Percentiles rank a stretch among this genome's conserved stretches.
These are phyloP conservation scores for Channa striata DNA, from an alignment of 2,797 vertebrate species.

Conservation along the genomic window DNA sequence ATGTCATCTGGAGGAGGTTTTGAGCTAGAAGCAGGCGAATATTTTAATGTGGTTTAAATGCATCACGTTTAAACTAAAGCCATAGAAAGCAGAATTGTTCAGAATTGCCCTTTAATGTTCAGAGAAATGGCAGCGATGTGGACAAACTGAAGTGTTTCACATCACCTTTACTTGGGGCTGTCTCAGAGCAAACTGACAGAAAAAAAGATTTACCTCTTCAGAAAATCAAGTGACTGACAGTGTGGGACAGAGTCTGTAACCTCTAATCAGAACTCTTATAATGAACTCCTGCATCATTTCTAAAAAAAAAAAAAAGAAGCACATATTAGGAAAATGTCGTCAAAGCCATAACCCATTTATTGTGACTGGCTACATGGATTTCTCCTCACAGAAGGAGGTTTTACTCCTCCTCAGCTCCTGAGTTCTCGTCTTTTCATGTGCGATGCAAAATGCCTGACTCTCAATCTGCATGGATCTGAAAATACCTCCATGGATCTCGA, in stretches of 20 bases:
- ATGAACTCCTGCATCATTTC: background rate
- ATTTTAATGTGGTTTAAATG: too few species aligned
- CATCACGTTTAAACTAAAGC: too few species aligned
- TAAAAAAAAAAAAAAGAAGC: background rate
- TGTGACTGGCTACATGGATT: too few species aligned
- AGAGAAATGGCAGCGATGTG: conserved; percentile 37
- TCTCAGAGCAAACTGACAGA: background rate
- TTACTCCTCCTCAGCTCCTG: conserved; percentile 17
- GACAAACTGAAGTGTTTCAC: conserved; percentile 24
- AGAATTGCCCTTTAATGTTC: conserved; percentile 12
- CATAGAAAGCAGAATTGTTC: too few species aligned
- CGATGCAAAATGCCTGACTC: conserved; percentile 23
- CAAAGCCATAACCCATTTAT: conserved; percentile 61
- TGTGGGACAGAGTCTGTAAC: background rate
- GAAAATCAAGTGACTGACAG: background rate
- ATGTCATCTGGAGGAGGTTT: too few species aligned
- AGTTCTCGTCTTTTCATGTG: conserved; percentile 27
- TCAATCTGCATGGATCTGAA: conserved; percentile 10
- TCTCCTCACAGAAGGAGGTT: too few species aligned
- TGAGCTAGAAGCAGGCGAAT: too few species aligned
- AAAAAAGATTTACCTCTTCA: conserved; percentile 11
- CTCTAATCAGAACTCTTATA: conserved; percentile 5
- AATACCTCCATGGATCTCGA: conserved; percentile 34
- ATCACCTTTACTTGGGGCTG: background rate
- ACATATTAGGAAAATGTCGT: conserved; percentile 30